Percentiles rank a stretch among this genome's conserved stretches.
Conservation (phyloP, 1,140 invertebrate species). For the Paracyclopina nana region DNA sequence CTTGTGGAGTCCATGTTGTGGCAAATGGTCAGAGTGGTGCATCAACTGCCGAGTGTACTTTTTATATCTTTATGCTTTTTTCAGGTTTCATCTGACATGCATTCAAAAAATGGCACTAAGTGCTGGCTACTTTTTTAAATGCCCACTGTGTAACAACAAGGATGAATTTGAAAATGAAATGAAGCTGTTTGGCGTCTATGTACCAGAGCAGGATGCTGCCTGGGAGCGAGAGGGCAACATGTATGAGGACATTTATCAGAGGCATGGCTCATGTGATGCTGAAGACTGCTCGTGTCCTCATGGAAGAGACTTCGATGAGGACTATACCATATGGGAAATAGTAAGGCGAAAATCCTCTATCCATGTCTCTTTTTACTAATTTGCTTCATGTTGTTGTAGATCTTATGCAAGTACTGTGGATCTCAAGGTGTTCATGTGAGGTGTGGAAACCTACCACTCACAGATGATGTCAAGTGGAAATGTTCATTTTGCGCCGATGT, state of each 20-base stretch:
- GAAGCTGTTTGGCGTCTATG: constrained; percentile 39
- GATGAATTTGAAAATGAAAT: constrained; percentile 37
- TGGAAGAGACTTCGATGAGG: constrained; percentile 31
- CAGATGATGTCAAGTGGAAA: no score
- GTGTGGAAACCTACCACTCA: no score
- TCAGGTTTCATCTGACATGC: constrained; percentile 7
- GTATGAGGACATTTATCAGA: constrained; percentile 36
- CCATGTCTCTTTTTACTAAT: constrained; percentile 17
- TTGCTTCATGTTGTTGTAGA: constrained; percentile 10
- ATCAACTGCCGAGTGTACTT: not conserved
- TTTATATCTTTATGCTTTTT: constrained; percentile 18
- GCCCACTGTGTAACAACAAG: constrained; percentile 42
- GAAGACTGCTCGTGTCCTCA: constrained; percentile 34
- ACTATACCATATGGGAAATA: constrained; percentile 24
- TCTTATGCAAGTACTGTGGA: not conserved
- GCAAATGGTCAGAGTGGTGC: not conserved
- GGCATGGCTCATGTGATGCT: constrained; percentile 37
- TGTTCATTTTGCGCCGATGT: no score
- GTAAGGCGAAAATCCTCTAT: constrained; percentile 10
- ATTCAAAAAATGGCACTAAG: constrained; percentile 36
- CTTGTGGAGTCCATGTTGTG: constrained; percentile 11
- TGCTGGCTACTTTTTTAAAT: constrained; percentile 46
- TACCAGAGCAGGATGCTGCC: constrained; percentile 43
- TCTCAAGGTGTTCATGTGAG: not conserved
- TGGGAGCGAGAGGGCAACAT: constrained; percentile 45